These are phyloP conservation scores for Metalampra italica DNA, from an alignment of 2,888 invertebrate genomes.

Conservation along the genomic window DNA sequence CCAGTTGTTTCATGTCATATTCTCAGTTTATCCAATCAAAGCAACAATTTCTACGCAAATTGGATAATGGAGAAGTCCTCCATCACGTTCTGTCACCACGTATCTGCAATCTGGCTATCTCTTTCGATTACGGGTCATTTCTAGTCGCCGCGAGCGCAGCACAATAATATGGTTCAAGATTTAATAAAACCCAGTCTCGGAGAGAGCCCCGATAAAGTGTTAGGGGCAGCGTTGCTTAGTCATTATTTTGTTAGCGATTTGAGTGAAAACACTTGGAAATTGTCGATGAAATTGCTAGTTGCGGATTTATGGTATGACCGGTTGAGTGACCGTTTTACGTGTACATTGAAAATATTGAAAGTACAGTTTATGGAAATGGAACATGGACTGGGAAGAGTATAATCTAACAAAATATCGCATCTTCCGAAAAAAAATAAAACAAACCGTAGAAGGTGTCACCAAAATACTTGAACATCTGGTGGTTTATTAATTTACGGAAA, in stretches of 20 bases:
- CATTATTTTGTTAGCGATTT: slow-evolving; percentile 65
- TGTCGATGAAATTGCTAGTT: slow-evolving; percentile 57
- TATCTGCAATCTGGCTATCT: slow-evolving; percentile 36
- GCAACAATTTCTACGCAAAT: slow-evolving; percentile 27
- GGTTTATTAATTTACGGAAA: too few relatives aligned
- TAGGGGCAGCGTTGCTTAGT: slow-evolving; percentile 47
- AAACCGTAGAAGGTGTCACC: too few relatives aligned
- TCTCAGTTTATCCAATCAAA: background rate
- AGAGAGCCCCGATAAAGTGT: slow-evolving; percentile 65
- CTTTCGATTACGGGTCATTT: slow-evolving; percentile 45
- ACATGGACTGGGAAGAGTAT: background rate
- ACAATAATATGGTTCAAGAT: slow-evolving; percentile 58
- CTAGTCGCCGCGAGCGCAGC: slow-evolving; percentile 47
- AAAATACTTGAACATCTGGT: too few relatives aligned
- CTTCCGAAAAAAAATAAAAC: background rate
- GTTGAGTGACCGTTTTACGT: slow-evolving; percentile 36
- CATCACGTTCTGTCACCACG: slow-evolving; percentile 30
- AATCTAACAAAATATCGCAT: too few relatives aligned
- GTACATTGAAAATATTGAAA: slow-evolving; percentile 21
- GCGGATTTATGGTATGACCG: slow-evolving; percentile 40
- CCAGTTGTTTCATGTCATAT: background rate
- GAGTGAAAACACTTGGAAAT: slow-evolving; percentile 66
- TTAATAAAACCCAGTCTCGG: slow-evolving; percentile 57
- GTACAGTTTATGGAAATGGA: background rate
- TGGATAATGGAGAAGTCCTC: slow-evolving; percentile 30